Base-by-base conservation (phyloP, 2,888 invertebrate genomes). In the Ceriagrion tenellum region DNA sequence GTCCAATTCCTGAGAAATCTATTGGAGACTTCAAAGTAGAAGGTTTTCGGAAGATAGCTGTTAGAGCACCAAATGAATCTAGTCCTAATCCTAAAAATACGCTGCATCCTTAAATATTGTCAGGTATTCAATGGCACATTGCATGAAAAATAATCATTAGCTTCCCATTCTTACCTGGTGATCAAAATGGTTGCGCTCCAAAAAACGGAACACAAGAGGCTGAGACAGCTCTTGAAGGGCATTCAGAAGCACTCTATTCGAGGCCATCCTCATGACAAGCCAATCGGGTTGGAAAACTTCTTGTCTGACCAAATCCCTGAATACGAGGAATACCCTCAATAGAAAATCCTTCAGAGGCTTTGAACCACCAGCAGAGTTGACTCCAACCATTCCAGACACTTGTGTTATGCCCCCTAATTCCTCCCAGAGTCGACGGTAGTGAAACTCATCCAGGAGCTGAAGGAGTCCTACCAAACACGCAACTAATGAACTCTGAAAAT, bases 241-340 rank as follows among this genome's bases (percentile, higher is more conserved):
- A 90, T 98, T 98, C 35, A 99, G 97, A 95, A 99, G 98, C 0
- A 99, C 98, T 97, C 98, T 98, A 96, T 99, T 99, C 95, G 98
- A 98, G 95, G 99, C 98, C 97, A 99, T 98, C 96, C 98, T 98
- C 97, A 99, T 98, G 23, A 99, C 98, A 96, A 99, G 97, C 99
- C 99, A 99, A 96, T 99, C 99, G 0, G 98, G 97, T 0, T 99
- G 98, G 96, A 99, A 99, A 0, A 98, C 98, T 96, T 98, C 98
- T 96, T 98, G 98, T 95, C 98, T 98, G 55, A 99, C 98, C 59
- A 99, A 97, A 96, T 98, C 98, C 90, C 98, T 97, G 96, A 99
- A 98, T 0, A 99, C 98, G 16, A 98, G 97, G 96, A 99, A 98
- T 0, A 99, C 98, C 95, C 98, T 97, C 96, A 98, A 98, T 0